These are phyloP conservation scores for Cryptotis parvus DNA, from an alignment of 2,113 vertebrate species.

Conservation along the genomic window DNA sequence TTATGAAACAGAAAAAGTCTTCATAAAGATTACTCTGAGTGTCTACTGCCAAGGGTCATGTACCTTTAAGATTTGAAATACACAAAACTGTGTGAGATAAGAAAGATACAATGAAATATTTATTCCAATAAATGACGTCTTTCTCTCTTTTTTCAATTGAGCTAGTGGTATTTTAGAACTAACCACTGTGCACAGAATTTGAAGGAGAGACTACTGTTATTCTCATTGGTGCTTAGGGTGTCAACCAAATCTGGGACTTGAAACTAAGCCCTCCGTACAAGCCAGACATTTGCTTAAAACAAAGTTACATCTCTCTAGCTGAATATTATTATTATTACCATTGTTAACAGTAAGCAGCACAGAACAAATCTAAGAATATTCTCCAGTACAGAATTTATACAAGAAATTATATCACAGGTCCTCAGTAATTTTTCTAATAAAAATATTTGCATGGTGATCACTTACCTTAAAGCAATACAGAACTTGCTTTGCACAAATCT, in stretches of 20 bases:
- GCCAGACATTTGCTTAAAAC: too few species aligned
- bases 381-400: conserved; percentile 65
- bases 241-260: too few species aligned
- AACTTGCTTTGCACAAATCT: not conserved
- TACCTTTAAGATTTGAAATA: conserved; percentile 81
- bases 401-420: conserved; percentile 64
- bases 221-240: too few species aligned
- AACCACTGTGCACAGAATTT: too few species aligned
- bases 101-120: conserved; percentile 73
- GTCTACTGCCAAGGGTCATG: conserved; percentile 83
- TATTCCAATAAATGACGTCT: conserved; percentile 32
- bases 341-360: conserved; percentile 79
- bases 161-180: too few species aligned
- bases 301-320: too few species aligned
- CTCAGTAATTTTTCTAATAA: conserved; percentile 68
- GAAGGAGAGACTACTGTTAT: too few species aligned
- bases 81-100: conserved; percentile 83
- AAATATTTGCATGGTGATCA: conserved; percentile 62
- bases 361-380: conserved; percentile 74
- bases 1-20: conserved; percentile 84
- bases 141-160: too few species aligned
- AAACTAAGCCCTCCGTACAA: too few species aligned
- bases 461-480: conserved; percentile 66
- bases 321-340: conserved; percentile 57
- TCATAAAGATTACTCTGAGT: conserved; percentile 86